A percentile compares a stretch with the other conserved stretches of the same genome.
phyloP scores from a whole-genome alignment of 2,888 invertebrate genomes.

The Tinea pellionella region DNA sequence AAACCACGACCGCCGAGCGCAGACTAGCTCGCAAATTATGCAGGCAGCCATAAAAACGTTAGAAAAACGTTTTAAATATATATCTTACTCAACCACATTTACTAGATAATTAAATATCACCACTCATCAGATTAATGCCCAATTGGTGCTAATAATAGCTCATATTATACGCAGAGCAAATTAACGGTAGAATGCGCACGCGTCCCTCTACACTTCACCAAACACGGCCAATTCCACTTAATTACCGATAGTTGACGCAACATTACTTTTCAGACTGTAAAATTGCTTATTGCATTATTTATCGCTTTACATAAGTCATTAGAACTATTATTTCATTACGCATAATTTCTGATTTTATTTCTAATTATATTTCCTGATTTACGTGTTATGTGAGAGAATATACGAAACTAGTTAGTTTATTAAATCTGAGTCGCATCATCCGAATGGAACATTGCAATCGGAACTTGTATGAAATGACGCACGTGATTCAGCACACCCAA shows the following conservation, averaged over 20 bases:
- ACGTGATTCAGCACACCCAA: constrained; percentile 18
- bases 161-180: background rate
- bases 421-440: background rate
- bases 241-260: constrained; percentile 6
- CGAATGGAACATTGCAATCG: background rate
- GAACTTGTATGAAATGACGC: constrained; percentile 16
- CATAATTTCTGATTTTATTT: too few relatives aligned
- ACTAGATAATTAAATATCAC: too few relatives aligned
- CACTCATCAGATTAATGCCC: background rate
- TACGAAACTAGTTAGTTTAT: background rate
- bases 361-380: too few relatives aligned
- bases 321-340: background rate
- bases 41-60: too few relatives aligned
- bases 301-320: constrained; percentile 5
- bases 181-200: background rate
- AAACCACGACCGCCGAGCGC: too few relatives aligned
- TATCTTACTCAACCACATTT: too few relatives aligned
- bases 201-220: constrained; percentile 2
- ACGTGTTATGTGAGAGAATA: background rate
- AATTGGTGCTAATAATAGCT: background rate
- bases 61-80: too few relatives aligned
- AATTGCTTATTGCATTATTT: constrained; percentile 7
- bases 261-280: constrained; percentile 8
- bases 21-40: too few relatives aligned
- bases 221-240: constrained; percentile 1